phyloP scores from a whole-genome alignment of 2,888 invertebrate species.

The Caenorhabditis becei region DNA sequence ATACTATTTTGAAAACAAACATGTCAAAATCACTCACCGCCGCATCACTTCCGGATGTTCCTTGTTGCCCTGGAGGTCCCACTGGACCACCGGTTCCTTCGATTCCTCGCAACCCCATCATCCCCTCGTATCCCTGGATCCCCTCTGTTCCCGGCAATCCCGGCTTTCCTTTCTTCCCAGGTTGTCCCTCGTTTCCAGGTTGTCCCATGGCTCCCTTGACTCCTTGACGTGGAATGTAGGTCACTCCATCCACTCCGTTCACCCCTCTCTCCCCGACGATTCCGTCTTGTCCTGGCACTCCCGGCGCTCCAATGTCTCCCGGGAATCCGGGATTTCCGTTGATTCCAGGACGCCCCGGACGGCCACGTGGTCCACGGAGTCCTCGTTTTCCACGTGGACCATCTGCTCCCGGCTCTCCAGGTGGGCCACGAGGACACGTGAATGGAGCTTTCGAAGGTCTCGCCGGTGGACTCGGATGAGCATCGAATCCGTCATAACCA shows the following conservation, averaged over 20 bases:
- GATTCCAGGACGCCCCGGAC: slow-evolving; percentile 59
- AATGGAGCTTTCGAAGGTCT: slow-evolving; percentile 55
- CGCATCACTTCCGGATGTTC: slow-evolving; percentile 55
- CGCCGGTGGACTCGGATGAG: slow-evolving; percentile 55
- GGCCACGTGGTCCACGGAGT: slow-evolving; percentile 59
- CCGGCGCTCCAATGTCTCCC: slow-evolving; percentile 59
- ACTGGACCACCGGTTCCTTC: slow-evolving; percentile 41
- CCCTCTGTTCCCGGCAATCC: slow-evolving; percentile 46
- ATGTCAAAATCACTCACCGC: slow-evolving; percentile 24
- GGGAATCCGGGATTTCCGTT: slow-evolving; percentile 62
- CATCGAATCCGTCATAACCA: slow-evolving; percentile 67
- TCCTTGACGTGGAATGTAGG: slow-evolving; percentile 58
- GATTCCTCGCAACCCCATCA: slow-evolving; percentile 58
- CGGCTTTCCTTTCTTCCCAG: slow-evolving; percentile 56
- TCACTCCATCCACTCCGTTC: slow-evolving; percentile 64
- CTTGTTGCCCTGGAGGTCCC: slow-evolving; percentile 52
- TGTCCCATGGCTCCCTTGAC: slow-evolving; percentile 63
- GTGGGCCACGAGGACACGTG: slow-evolving; percentile 63
- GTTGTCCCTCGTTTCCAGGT: slow-evolving; percentile 64
- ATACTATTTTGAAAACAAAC: neutral
- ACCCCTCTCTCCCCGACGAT: slow-evolving; percentile 59
- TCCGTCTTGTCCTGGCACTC: slow-evolving; percentile 60
- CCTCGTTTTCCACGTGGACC: slow-evolving; percentile 65
- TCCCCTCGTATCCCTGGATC: slow-evolving; percentile 52
- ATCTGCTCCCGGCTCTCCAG: slow-evolving; percentile 54